phyloP scores from a whole-genome alignment of 1,140 invertebrate species.

The Neocloeon triangulifer region DNA sequence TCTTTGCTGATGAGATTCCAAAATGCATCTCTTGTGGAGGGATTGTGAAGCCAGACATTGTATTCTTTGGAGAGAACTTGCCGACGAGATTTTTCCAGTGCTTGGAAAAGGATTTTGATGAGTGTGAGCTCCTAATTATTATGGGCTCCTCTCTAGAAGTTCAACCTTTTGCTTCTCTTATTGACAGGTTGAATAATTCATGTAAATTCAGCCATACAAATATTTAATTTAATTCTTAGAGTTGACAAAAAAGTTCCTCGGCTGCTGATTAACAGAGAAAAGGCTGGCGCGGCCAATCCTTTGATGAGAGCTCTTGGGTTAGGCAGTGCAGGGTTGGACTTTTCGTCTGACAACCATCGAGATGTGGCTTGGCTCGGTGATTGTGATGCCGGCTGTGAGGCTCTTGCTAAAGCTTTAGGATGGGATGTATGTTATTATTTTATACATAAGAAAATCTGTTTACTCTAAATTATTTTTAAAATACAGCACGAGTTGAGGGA shows the following conservation, averaged over 20 bases:
- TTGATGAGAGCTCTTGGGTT: slow-evolving; percentile 29
- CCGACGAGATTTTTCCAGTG: slow-evolving; percentile 47
- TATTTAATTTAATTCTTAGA: slow-evolving; percentile 21
- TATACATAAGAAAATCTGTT: slow-evolving; percentile 6
- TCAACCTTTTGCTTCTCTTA: slow-evolving; percentile 82
- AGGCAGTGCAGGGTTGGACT: slow-evolving; percentile 33
- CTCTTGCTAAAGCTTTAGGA: slow-evolving; percentile 57
- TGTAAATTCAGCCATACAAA: neutral
- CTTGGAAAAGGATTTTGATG: slow-evolving; percentile 46
- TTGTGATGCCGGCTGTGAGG: slow-evolving; percentile 64
- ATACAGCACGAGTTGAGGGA: slow-evolving; percentile 36
- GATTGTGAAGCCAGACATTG: slow-evolving; percentile 80
- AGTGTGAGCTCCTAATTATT: slow-evolving; percentile 82
- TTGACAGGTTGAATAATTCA: slow-evolving; percentile 48
- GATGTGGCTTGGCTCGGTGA: slow-evolving; percentile 75
- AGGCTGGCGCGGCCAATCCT: slow-evolving; percentile 31
- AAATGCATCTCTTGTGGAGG: slow-evolving; percentile 46
- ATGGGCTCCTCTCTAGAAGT: slow-evolving; percentile 89
- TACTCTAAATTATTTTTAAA: slow-evolving; percentile 10
- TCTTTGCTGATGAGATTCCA: slow-evolving; percentile 47
- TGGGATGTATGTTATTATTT: slow-evolving; percentile 28
- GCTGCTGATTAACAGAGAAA: slow-evolving; percentile 65
- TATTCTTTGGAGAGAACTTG: slow-evolving; percentile 82
- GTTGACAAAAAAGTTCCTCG: slow-evolving; percentile 47
- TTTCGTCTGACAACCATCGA: slow-evolving; percentile 33